phyloP scores from a whole-genome alignment of 2,113 vertebrate genomes.

The Oncorhynchus masou region DNA sequence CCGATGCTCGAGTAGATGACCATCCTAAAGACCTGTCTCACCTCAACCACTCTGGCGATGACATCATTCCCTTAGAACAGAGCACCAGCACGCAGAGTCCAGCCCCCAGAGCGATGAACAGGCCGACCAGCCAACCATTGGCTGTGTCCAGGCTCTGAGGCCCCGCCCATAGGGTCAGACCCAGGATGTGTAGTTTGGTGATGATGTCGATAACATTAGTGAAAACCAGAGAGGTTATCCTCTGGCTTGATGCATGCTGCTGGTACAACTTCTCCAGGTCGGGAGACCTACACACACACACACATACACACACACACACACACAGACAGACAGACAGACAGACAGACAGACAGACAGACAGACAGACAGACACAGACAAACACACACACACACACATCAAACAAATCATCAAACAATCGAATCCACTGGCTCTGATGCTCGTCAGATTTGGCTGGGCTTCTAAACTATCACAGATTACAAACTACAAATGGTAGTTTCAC shows the following conservation, averaged over 20 bases:
- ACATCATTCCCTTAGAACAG: constrained; percentile 46
- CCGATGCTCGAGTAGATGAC: not conserved
- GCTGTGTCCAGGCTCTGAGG: constrained; percentile 38
- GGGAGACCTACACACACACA: constrained; percentile 29
- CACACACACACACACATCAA: not conserved
- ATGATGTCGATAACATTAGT: constrained; percentile 62
- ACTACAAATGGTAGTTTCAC: no score
- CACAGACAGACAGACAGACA: not conserved
- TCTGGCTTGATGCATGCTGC: constrained; percentile 60
- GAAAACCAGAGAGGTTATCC: constrained; percentile 60
- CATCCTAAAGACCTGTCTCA: constrained; percentile 10
- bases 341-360: not conserved
- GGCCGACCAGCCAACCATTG: constrained; percentile 48
- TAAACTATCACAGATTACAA: no score
- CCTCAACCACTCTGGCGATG: constrained; percentile 56
- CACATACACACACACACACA: not conserved
- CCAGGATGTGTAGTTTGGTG: constrained; percentile 51
- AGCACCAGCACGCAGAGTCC: constrained; percentile 51
- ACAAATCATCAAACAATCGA: no score
- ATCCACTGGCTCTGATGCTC: no score
- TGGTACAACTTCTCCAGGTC: constrained; percentile 68
- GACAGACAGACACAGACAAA: no score
- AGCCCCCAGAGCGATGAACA: constrained; percentile 52
- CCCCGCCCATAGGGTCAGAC: constrained; percentile 45
- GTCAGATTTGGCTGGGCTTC: no score